A percentile compares a stretch with the other conserved stretches of the same genome.
Conservation (phyloP, 2,888 invertebrate genomes). For the Polietes domitor region DNA sequence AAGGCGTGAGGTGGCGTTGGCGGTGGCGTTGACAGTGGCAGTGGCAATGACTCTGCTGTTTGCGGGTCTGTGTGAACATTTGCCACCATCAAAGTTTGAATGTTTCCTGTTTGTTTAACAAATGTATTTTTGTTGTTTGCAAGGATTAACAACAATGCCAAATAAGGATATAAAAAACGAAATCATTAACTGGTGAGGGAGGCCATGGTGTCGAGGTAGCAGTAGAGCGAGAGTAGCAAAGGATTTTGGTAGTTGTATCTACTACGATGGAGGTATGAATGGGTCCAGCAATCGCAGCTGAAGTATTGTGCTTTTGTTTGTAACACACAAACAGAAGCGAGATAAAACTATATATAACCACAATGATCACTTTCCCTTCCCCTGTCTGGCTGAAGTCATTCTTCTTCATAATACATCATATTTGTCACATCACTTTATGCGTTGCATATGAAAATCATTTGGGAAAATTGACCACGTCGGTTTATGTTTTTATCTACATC, state of each 20-base stretch:
- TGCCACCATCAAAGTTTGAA: slow-evolving; percentile 64
- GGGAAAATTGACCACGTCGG: too few species aligned
- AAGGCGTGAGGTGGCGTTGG: slow-evolving; percentile 45
- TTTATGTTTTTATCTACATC: too few species aligned
- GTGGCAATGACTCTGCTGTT: not conserved
- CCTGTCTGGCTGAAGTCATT: too few species aligned
- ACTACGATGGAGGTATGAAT: slow-evolving; percentile 34
- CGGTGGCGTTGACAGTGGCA: slow-evolving; percentile 17
- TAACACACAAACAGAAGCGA: too few species aligned
- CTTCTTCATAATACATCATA: too few species aligned
- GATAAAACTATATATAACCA: too few species aligned
- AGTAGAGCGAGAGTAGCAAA: not conserved
- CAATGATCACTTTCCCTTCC: too few species aligned
- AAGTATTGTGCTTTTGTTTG: too few species aligned
- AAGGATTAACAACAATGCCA: slow-evolving; percentile 68
- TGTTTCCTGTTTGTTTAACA: slow-evolving; percentile 70
- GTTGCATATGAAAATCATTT: too few species aligned
- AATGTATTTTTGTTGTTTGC: slow-evolving; percentile 70
- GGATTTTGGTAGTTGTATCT: not conserved
- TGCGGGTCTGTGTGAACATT: slow-evolving; percentile 34
- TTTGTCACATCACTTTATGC: too few species aligned
- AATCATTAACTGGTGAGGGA: slow-evolving; percentile 30
- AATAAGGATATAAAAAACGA: slow-evolving; percentile 15
- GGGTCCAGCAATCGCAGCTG: too few species aligned
- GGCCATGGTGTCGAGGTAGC: not conserved